These are phyloP conservation scores for Choreutis nemorana DNA, from an alignment of 2,888 invertebrate genomes.

Conservation along the genomic window DNA sequence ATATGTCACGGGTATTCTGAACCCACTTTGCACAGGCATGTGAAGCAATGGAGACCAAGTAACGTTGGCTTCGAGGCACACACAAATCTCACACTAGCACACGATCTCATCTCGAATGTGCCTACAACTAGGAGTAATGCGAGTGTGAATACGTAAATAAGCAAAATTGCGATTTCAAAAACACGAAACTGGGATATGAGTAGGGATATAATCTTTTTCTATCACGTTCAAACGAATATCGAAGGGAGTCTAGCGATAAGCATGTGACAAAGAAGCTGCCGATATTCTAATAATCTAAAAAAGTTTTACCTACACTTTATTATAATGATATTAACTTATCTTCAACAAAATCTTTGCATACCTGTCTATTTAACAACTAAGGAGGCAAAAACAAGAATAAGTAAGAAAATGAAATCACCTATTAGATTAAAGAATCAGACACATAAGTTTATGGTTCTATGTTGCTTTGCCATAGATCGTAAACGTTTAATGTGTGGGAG, in stretches of 20 bases:
- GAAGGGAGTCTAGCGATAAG: no score
- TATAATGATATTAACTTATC: no score
- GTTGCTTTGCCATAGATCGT: conserved; percentile 33
- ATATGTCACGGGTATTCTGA: conserved; percentile 40
- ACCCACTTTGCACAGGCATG: conserved; percentile 36
- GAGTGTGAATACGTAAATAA: conserved; percentile 66
- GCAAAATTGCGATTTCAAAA: conserved; percentile 63
- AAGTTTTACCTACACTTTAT: no score
- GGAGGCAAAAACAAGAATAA: no score
- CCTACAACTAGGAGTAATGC: conserved; percentile 58
- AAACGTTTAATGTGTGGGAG: conserved; percentile 55
- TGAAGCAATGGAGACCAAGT: conserved; percentile 27
- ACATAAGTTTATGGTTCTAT: no score
- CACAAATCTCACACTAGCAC: conserved; percentile 42
- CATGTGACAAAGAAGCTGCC: no score
- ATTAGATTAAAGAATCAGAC: no score
- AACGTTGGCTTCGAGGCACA: conserved; percentile 46
- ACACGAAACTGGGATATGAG: conserved; percentile 65
- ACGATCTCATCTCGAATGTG: conserved; percentile 55
- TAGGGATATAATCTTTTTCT: conserved; percentile 54
- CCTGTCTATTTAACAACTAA: conserved; percentile 32
- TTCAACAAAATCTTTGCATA: conserved; percentile 18
- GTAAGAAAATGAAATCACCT: no score
- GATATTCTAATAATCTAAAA: no score
- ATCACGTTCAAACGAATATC: no score